A percentile compares a stretch with the other conserved stretches of the same genome.
These are phyloP conservation scores for Tachysurus fulvidraco DNA, from an alignment of 2,113 vertebrate species.

Conservation along the genomic window DNA sequence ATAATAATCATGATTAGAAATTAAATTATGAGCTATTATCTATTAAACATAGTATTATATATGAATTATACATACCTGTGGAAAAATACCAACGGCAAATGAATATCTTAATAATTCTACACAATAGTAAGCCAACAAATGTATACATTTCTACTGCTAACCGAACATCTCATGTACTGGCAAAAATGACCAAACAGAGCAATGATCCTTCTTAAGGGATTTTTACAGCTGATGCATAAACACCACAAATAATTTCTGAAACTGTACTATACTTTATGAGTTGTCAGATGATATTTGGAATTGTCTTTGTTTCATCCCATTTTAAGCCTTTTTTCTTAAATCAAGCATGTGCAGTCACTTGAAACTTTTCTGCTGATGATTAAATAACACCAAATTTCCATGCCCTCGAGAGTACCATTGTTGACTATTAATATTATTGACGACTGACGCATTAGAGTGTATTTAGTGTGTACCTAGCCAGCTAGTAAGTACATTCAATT, in stretches of 20 bases:
- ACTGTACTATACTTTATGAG: not conserved
- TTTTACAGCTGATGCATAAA: not conserved
- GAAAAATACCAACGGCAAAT: not conserved
- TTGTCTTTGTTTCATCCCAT: not conserved
- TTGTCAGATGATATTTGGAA: not conserved
- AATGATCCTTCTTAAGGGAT: not conserved
- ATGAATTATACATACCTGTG: not conserved
- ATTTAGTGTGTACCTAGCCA: not conserved
- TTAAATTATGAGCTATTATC: not conserved
- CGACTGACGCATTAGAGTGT: not conserved
- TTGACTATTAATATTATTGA: too few species aligned
- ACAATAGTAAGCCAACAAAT: not conserved
- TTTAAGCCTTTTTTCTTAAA: not conserved
- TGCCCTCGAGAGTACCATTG: not conserved
- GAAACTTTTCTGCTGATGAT: not conserved
- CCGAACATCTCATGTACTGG: not conserved
- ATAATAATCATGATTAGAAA: not conserved
- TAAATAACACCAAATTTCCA: not conserved
- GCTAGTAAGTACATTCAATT: not conserved
- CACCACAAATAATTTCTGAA: not conserved
- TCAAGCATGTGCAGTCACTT: not conserved
- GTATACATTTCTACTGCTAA: too few species aligned
- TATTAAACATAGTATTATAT: not conserved
- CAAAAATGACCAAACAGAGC: not conserved
- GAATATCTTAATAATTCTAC: not conserved